Conservation (phyloP, 2,113 vertebrate genomes). For the Asarcornis scutulata region DNA sequence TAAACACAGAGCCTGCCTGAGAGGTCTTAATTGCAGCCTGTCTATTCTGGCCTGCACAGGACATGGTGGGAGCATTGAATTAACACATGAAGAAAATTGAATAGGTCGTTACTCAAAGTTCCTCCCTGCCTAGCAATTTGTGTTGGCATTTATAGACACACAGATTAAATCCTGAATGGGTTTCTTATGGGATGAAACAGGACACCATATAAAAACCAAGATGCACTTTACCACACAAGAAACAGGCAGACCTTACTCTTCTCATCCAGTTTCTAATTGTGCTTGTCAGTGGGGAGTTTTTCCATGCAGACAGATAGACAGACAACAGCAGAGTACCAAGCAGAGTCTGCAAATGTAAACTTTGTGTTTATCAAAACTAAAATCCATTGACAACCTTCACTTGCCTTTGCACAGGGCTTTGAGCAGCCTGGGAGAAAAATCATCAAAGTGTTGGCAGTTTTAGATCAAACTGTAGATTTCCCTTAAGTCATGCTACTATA, state of each 20-base stretch:
- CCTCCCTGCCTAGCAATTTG: background rate
- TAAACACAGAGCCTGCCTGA: background rate
- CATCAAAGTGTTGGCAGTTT: background rate
- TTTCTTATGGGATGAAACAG: background rate
- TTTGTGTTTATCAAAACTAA: background rate
- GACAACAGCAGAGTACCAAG: background rate
- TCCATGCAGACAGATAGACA: background rate
- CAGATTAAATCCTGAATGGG: background rate
- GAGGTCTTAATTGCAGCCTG: background rate
- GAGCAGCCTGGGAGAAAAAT: background rate
- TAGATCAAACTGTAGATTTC: background rate
- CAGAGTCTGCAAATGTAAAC: background rate
- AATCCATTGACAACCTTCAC: background rate
- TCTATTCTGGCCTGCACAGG: background rate
- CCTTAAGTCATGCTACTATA: background rate
- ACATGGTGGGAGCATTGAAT: fast-evolving
- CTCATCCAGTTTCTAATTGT: background rate
- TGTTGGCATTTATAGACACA: background rate
- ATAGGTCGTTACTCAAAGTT: background rate
- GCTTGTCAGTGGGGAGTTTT: fast-evolving
- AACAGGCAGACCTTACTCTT: background rate
- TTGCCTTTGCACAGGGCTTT: background rate
- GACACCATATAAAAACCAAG: background rate
- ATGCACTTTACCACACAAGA: fast-evolving
- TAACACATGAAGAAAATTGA: background rate